Evolutionary conservation across 2,797 vertebrate species (phyloP).

Genomic region (Sebastes iracundus): DNA sequence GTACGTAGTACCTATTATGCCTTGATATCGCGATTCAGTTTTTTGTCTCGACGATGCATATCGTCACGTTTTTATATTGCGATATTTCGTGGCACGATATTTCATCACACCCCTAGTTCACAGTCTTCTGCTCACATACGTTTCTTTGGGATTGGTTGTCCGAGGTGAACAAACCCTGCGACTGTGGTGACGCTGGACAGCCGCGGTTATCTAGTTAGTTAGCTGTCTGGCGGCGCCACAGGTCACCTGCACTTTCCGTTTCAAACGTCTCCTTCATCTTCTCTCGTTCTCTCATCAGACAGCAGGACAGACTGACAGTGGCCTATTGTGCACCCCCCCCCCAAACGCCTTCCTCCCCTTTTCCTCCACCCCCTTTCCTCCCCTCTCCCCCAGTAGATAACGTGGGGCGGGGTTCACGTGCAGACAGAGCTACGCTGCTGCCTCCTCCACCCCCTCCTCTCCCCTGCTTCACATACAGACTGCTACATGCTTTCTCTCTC

Average conservation of each 20-base stretch:
- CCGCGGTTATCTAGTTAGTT: constrained; percentile 21
- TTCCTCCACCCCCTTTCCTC: background rate
- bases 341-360: background rate
- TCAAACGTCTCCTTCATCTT: constrained; percentile 36
- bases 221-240: constrained; percentile 35
- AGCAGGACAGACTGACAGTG: constrained; percentile 30
- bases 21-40: too few species aligned
- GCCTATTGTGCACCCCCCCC: background rate
- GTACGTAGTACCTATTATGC: too few species aligned
- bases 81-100: too few species aligned
- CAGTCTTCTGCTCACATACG: background rate
- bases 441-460: background rate
- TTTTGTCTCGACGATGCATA: too few species aligned
- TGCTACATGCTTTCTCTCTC: background rate
- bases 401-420: constrained; percentile 37
- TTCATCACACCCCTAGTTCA: background rate
- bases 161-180: background rate
- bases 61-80: too few species aligned
- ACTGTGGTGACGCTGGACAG: constrained; percentile 9
- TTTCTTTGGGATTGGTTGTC: background rate
- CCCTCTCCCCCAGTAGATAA: constrained; percentile 17
- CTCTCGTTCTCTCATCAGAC: constrained; percentile 41
- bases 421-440: constrained; percentile 15
- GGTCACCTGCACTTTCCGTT: constrained; percentile 64
- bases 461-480: constrained; percentile 13